Percentiles rank a stretch among this genome's conserved stretches.
Conservation (phyloP, 1,140 invertebrate species). For the Pomacea maculata region DNA sequence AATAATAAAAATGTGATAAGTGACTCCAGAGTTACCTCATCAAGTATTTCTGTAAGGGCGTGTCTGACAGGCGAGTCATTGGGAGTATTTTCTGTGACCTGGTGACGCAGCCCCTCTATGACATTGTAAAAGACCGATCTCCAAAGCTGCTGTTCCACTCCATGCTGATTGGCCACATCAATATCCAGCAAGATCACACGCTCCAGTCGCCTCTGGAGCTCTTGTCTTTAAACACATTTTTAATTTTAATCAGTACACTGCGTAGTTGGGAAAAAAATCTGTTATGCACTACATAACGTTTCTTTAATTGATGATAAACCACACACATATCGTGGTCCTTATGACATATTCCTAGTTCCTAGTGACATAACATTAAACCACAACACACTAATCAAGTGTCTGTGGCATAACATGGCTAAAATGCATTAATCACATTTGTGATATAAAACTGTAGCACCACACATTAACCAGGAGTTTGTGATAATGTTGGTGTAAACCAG, state of each 20-base stretch:
- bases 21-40: conserved; percentile 69
- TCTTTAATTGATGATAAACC: neutral
- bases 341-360: too few relatives aligned
- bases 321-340: neutral
- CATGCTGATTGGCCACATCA: conserved; percentile 87
- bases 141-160: conserved; percentile 91
- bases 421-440: too few relatives aligned
- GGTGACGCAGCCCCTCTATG: conserved; percentile 75
- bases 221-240: conserved; percentile 48
- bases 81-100: conserved; percentile 66
- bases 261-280: neutral
- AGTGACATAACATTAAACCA: too few relatives aligned
- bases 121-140: conserved; percentile 91
- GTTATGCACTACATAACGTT: neutral
- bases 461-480: too few relatives aligned
- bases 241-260: neutral
- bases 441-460: too few relatives aligned
- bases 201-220: conserved; percentile 78
- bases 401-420: too few relatives aligned
- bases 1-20: too few relatives aligned
- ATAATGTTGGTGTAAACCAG: too few relatives aligned
- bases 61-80: conserved; percentile 72
- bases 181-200: conserved; percentile 82
- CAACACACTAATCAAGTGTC: too few relatives aligned
- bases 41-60: conserved; percentile 78